phyloP scores from a whole-genome alignment of 2,888 invertebrate genomes.

The Erpobdella octoculata region DNA sequence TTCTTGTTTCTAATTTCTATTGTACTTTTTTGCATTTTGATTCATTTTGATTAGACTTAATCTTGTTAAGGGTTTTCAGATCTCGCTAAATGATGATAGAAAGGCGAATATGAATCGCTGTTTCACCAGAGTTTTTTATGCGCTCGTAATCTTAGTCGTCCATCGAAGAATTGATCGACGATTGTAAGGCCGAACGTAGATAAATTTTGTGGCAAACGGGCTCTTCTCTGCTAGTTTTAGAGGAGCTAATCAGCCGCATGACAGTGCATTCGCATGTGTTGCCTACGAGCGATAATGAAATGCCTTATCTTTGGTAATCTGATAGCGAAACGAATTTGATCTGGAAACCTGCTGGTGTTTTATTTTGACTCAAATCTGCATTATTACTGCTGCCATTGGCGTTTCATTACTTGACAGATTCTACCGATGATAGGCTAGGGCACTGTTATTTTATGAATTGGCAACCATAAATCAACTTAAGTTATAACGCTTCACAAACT shows the following conservation, averaged over 20 bases:
- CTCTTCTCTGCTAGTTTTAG: not conserved
- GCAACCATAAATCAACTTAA: too few species aligned
- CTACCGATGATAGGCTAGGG: too few species aligned
- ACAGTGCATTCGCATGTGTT: not conserved
- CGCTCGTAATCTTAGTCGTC: slow-evolving; percentile 24
- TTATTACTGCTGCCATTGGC: too few species aligned
- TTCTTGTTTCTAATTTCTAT: too few species aligned
- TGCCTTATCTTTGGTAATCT: slow-evolving; percentile 26
- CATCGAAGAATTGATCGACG: not conserved
- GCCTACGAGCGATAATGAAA: slow-evolving; percentile 15
- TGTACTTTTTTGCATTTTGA: too few species aligned
- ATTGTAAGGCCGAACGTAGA: slow-evolving; percentile 25
- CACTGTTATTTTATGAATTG: too few species aligned
- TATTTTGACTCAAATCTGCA: too few species aligned
- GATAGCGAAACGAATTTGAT: slow-evolving; percentile 19
- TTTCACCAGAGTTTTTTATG: slow-evolving; percentile 10
- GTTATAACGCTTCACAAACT: too few species aligned
- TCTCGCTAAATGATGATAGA: slow-evolving; percentile 26
- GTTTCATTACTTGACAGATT: too few species aligned
- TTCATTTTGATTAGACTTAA: too few species aligned
- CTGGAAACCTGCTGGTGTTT: too few species aligned
- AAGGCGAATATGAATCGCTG: slow-evolving; percentile 26
- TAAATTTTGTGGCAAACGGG: slow-evolving; percentile 8
- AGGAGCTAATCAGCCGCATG: not conserved
- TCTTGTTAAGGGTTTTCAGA: too few species aligned